Evolutionary conservation across 1,140 invertebrate species (phyloP).

Genomic region (Thaumetopoea pityocampa): DNA sequence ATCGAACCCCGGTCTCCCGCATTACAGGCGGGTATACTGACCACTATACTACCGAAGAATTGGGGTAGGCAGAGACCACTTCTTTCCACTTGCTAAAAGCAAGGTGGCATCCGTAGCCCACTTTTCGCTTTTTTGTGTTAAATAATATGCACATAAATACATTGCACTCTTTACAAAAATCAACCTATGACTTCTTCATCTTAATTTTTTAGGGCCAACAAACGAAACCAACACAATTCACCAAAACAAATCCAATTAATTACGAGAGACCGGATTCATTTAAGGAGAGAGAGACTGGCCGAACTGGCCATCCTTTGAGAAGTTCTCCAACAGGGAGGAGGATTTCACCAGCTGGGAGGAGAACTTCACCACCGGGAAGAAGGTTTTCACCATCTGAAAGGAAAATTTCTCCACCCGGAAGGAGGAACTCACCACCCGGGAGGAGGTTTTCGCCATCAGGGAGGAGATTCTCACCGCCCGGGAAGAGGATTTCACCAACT

Average conservation of each 20-base stretch:
- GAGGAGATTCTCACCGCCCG: constrained; percentile 9
- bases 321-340: not conserved
- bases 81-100: no score
- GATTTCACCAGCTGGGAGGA: not conserved
- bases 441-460: constrained; percentile 9
- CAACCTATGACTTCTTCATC: no score
- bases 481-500: constrained; percentile 7
- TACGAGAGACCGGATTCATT: constrained; percentile 11
- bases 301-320: constrained; percentile 10
- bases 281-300: constrained; percentile 24
- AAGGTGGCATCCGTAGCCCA: no score
- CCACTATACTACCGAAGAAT: no score
- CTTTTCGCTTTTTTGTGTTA: no score
- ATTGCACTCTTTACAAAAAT: no score
- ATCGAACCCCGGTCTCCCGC: no score
- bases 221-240: constrained; percentile 3
- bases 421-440: not conserved
- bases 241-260: constrained; percentile 2
- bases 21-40: no score
- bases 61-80: no score
- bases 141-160: no score
- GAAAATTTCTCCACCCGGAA: constrained; percentile 1
- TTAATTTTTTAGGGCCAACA: not conserved
- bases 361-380: constrained; percentile 5
- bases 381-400: constrained; percentile 14